Percentiles rank a stretch among this genome's conserved stretches.
These are phyloP conservation scores for Actenoides lindsayi DNA, from an alignment of 2,113 vertebrate species.

Conservation along the genomic window DNA sequence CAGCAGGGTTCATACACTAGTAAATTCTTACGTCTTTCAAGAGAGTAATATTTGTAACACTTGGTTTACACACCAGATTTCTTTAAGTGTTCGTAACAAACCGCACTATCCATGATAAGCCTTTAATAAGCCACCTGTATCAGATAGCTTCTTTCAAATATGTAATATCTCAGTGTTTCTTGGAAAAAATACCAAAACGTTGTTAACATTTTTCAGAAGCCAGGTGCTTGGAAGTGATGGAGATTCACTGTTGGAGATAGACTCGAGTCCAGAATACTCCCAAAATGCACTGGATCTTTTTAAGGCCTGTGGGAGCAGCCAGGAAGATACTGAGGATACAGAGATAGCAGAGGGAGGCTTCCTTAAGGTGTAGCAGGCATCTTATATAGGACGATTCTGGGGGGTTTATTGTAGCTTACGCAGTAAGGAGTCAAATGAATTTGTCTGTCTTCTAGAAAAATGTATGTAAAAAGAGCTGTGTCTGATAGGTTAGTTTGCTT, in stretches of 20 bases:
- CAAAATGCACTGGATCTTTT: constrained; percentile 71
- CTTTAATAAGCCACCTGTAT: background rate
- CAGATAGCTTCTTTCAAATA: background rate
- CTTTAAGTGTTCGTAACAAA: background rate
- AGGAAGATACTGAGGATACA: constrained; percentile 71
- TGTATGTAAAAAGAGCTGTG: background rate
- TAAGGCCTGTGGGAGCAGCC: constrained; percentile 75
- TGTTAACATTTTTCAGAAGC: constrained; percentile 77
- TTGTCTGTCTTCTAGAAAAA: background rate
- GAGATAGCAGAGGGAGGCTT: constrained; percentile 73
- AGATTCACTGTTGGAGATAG: constrained; percentile 78
- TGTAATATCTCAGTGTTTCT: background rate
- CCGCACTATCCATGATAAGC: background rate
- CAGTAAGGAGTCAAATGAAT: background rate
- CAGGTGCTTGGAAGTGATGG: constrained; percentile 81
- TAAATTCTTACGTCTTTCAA: background rate
- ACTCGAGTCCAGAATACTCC: constrained; percentile 79
- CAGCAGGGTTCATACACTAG: background rate
- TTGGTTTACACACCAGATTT: background rate
- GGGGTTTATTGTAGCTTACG: constrained; percentile 7
- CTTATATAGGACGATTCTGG: constrained; percentile 23
- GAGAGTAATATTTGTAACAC: background rate
- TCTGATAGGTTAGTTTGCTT: background rate
- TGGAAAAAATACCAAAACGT: constrained; percentile 49
- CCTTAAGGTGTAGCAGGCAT: constrained; percentile 64